These are phyloP conservation scores for Alethe diademata DNA, from an alignment of 2,113 vertebrate genomes.

Conservation along the genomic window DNA sequence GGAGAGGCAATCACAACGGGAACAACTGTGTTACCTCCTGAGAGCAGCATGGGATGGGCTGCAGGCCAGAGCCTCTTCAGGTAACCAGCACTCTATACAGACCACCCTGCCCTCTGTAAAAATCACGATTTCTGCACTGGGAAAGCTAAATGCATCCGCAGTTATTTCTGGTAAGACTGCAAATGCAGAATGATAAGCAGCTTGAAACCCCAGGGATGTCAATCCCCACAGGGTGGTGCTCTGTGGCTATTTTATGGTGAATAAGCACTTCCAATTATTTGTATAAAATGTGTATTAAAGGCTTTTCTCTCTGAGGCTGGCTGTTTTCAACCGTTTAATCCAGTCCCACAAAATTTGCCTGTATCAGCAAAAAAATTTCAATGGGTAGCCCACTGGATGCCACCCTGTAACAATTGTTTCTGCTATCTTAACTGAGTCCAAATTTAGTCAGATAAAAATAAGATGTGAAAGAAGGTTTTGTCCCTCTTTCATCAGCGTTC, in stretches of 20 bases:
- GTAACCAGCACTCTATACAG: neutral
- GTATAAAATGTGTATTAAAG: neutral
- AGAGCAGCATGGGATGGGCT: neutral
- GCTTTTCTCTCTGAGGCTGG: neutral
- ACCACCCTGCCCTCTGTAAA: neutral
- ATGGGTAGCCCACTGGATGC: neutral
- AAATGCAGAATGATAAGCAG: neutral
- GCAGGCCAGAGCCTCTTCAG: neutral
- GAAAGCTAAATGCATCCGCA: neutral
- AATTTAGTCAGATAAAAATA: neutral
- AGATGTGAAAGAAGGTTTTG: neutral
- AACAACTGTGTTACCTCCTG: rapidly evolving
- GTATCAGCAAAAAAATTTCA: neutral
- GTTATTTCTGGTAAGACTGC: neutral
- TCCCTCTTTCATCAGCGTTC: neutral
- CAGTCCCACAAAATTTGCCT: neutral
- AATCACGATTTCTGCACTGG: neutral
- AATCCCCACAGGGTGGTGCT: constrained; percentile 37
- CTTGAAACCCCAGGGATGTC: neutral
- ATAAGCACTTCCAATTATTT: neutral
- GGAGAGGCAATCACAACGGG: rapidly evolving
- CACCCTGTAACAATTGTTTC: neutral
- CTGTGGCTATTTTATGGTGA: neutral
- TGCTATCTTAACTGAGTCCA: neutral
- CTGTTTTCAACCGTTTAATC: neutral